These are phyloP conservation scores for Tinamus major DNA, from an alignment of 2,797 vertebrate genomes.

Conservation along the genomic window DNA sequence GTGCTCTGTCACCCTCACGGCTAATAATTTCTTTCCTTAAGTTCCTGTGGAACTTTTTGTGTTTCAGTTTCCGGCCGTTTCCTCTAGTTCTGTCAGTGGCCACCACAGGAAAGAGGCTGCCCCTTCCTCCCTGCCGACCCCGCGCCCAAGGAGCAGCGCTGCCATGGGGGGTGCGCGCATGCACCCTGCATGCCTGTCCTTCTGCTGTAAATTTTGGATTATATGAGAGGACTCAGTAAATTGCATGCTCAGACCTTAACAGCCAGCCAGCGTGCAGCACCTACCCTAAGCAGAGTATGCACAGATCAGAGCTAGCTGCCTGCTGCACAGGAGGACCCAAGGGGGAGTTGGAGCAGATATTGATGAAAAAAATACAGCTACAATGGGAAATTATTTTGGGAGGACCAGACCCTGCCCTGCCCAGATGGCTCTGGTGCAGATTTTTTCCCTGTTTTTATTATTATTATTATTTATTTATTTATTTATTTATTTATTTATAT, in stretches of 20 bases:
- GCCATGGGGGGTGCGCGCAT: too few species aligned
- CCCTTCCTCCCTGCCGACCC: too few species aligned
- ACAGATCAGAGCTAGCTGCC: fast-evolving
- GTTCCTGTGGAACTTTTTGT: too few species aligned
- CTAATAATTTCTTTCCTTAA: too few species aligned
- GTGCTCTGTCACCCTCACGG: too few species aligned
- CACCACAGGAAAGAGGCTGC: too few species aligned
- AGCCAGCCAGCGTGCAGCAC: not conserved
- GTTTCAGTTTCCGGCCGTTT: too few species aligned
- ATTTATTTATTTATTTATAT: too few species aligned
- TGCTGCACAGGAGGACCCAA: fast-evolving
- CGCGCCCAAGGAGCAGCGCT: too few species aligned
- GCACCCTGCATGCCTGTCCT: not conserved
- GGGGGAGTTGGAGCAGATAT: not conserved
- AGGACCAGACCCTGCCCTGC: not conserved
- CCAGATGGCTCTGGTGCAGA: not conserved
- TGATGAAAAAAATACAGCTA: not conserved
- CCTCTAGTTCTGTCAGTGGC: too few species aligned
- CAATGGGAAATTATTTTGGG: not conserved
- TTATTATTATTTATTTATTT: not conserved
- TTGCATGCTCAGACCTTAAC: not conserved
- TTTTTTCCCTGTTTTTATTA: not conserved
- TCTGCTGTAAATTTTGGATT: not conserved
- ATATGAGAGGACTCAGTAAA: not conserved
- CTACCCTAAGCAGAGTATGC: not conserved